These are phyloP conservation scores for Archilochus colubris DNA, from an alignment of 2,113 vertebrate genomes.

Conservation along the genomic window DNA sequence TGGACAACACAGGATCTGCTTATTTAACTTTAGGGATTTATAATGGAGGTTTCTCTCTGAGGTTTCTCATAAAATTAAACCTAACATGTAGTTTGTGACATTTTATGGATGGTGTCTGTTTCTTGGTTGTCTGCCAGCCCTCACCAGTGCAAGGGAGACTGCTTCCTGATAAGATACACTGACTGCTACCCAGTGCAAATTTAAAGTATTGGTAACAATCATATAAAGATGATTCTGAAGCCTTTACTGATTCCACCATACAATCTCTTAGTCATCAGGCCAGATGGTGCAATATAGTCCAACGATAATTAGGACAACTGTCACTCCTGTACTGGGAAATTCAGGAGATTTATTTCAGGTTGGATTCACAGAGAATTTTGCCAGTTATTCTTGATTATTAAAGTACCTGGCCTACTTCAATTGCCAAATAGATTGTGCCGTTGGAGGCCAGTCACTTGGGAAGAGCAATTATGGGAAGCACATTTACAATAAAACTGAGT, in stretches of 20 bases:
- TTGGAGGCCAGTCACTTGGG: background rate
- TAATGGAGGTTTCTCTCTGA: background rate
- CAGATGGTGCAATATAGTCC: background rate
- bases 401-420: background rate
- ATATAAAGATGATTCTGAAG: background rate
- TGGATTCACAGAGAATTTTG: background rate
- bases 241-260: background rate
- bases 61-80: background rate
- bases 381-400: background rate
- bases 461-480: background rate
- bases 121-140: background rate
- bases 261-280: background rate
- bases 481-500: background rate
- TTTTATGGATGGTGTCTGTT: background rate
- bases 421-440: background rate
- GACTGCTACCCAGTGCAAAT: background rate
- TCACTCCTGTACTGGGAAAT: background rate
- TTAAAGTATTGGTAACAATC: background rate
- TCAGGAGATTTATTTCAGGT: background rate
- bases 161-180: fast-evolving
- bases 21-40: background rate
- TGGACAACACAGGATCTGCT: background rate
- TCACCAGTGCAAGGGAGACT: background rate
- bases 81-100: background rate
- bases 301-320: background rate